Conservation (phyloP, 2,113 vertebrate genomes). For the Callionymus lyra region DNA sequence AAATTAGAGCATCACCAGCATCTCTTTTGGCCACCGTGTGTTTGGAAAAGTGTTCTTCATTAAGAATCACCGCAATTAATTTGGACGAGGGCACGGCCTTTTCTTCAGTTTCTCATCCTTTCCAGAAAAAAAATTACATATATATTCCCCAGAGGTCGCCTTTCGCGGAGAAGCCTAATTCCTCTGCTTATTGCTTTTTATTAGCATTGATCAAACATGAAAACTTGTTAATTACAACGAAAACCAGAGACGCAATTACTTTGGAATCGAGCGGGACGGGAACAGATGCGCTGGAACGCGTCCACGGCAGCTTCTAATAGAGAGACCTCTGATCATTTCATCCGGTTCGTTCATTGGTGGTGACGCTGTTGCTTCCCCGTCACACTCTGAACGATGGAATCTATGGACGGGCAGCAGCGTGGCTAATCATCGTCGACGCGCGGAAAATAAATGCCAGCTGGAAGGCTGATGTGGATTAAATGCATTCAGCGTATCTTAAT, state of each 20-base stretch:
- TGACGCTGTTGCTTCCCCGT: slow-evolving; percentile 37
- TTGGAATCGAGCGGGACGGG: slow-evolving; percentile 18
- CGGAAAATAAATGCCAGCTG: slow-evolving; percentile 28
- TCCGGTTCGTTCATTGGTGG: slow-evolving; percentile 37
- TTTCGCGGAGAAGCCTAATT: background rate
- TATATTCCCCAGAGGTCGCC: no score
- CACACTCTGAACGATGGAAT: slow-evolving; percentile 33
- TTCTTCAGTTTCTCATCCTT: no score
- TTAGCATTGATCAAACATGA: slow-evolving; percentile 46
- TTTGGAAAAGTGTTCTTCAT: no score
- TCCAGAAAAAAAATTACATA: no score
- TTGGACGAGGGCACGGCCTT: no score
- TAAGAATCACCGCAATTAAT: no score
- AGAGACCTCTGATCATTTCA: slow-evolving; percentile 37
- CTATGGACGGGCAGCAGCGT: slow-evolving; percentile 34
- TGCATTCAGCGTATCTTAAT: slow-evolving; percentile 36
- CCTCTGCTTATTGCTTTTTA: slow-evolving; percentile 25
- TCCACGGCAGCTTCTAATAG: slow-evolving; percentile 30
- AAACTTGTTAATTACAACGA: slow-evolving; percentile 42
- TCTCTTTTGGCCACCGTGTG: no score
- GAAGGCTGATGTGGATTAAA: slow-evolving; percentile 32
- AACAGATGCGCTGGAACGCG: slow-evolving; percentile 34
- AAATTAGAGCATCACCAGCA: no score
- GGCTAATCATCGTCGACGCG: slow-evolving; percentile 30
- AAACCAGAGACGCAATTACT: slow-evolving; percentile 29